Evolutionary conservation across 1,140 invertebrate genomes (phyloP), one percentile per base, ranked within the genome.

Genomic region (Ceratoteleas bidentatus): DNA sequence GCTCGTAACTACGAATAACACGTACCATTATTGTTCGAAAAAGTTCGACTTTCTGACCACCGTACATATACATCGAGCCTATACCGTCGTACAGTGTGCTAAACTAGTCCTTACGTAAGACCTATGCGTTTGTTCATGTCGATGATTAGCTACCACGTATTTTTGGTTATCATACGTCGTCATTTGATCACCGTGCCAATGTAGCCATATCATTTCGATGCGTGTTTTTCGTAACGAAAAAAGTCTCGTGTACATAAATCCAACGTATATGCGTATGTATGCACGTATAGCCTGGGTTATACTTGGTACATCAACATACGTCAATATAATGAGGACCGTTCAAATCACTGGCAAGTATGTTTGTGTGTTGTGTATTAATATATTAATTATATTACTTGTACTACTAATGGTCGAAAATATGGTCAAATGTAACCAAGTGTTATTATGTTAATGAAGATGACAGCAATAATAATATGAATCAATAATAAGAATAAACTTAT

Each of bases 341-440:
- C 88, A 90, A 90, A 91, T 91, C 89, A 88, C 88, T 89, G 90
- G 88, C 87, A 89, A 86, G 88, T 88, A 84, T 77, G 47, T 76
- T 76, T 79, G 60, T 79, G 52, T 75, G 5, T 84, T 82, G 72
- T 87, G 80, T 70, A 76, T 80, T 68, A 75, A 76, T 76, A 76
- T 76, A 76, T 74, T 58, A 69, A 70, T 24, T 61, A 72, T 76
- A 72, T 69, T 80, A 66, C n/a, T 81, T 77, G 68, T 76, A 80
- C 69, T 79, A 72, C 11, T 50, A 61, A 74, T 72, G 57, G 53
- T 78, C 57, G 38, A 84, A 79, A 83, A 50, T 61, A 75, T 78
- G 65, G 32, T 75, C 34, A 56, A 61, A 79, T 78, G 75, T 83
- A 83, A 83, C 76, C 69, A 72, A 84, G 47, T 81, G 70, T 79